These are phyloP conservation scores for Notodonta ziczac DNA, from an alignment of 2,888 invertebrate genomes.

Conservation along the genomic window DNA sequence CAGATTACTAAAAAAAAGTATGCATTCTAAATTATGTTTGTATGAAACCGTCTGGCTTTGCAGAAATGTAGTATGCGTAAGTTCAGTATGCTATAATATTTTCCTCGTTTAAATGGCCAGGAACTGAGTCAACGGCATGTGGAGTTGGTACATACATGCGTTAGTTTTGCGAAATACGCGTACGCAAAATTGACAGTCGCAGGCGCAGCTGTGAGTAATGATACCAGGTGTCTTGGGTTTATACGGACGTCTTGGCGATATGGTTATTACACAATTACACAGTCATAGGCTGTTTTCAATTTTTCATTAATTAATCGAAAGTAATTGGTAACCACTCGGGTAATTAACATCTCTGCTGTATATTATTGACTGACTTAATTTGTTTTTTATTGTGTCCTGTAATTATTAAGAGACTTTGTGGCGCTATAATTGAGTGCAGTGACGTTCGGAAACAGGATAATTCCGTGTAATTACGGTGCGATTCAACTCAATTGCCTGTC, in stretches of 20 bases:
- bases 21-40: too few relatives aligned
- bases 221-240: not conserved
- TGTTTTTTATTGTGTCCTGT: not conserved
- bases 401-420: not conserved
- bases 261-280: too few relatives aligned
- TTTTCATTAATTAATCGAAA: too few relatives aligned
- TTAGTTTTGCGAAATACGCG: conserved; percentile 1
- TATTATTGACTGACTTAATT: too few relatives aligned
- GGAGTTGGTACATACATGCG: conserved; percentile 1
- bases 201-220: conserved; percentile 2
- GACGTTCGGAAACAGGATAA: not conserved
- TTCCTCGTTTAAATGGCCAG: not conserved
- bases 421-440: not conserved
- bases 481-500: conserved; percentile 4
- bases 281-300: too few relatives aligned
- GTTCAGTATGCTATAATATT: not conserved
- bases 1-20: too few relatives aligned
- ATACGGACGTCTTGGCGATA: not conserved
- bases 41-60: too few relatives aligned
- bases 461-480: not conserved
- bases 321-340: too few relatives aligned
- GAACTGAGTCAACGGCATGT: not conserved
- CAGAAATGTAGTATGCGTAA: too few relatives aligned
- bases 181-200: conserved; percentile 1
- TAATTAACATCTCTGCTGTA: too few relatives aligned